Conservation (phyloP, 2,113 vertebrate genomes). For the Desmodus rotundus region DNA sequence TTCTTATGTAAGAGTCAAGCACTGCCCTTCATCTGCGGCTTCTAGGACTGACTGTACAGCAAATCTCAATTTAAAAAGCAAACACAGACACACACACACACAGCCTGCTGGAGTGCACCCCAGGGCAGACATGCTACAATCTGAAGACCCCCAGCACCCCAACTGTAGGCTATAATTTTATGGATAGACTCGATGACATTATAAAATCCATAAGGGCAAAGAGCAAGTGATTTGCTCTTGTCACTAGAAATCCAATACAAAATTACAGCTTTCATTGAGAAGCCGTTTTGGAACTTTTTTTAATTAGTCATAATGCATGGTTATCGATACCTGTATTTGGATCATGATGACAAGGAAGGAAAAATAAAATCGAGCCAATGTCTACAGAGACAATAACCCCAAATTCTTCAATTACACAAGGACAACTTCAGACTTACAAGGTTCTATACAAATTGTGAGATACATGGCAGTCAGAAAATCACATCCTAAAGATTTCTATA, state of each 20-base stretch:
- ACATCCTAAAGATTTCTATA: background rate
- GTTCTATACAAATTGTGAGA: background rate
- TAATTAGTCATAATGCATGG: constrained; percentile 36
- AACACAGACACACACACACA: background rate
- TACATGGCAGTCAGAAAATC: background rate
- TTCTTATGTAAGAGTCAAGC: background rate
- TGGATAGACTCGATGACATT: constrained; percentile 64
- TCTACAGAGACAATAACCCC: background rate
- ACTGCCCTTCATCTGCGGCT: background rate
- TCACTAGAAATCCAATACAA: constrained; percentile 62
- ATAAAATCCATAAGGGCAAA: constrained; percentile 67
- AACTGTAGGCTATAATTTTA: constrained; percentile 58
- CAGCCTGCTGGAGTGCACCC: background rate
- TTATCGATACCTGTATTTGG: constrained; percentile 41
- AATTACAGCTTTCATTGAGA: constrained; percentile 66
- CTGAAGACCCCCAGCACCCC: background rate
- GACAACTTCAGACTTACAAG: constrained; percentile 1
- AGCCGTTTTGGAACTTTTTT: background rate
- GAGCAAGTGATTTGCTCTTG: constrained; percentile 63
- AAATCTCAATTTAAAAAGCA: background rate
- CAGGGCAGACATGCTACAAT: background rate
- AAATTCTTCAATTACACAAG: background rate
- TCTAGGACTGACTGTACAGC: background rate
- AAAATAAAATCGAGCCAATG: background rate
- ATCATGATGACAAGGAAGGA: background rate